phyloP scores from a whole-genome alignment of 1,140 invertebrate species.

The Oreohelix idahoensis region DNA sequence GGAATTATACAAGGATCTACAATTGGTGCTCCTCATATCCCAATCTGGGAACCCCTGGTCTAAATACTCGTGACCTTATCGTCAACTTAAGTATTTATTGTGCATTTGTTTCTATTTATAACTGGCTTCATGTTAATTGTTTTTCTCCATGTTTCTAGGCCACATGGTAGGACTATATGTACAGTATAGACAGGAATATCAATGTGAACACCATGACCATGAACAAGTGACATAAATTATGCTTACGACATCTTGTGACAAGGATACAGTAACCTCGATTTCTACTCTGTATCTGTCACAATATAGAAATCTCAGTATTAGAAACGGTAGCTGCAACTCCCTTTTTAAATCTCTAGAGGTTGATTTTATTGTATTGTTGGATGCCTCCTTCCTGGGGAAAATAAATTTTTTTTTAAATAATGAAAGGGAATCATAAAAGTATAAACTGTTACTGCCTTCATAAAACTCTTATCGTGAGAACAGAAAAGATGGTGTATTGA shows the following conservation, averaged over 20 bases:
- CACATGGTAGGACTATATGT: no score
- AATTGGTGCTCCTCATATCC: no score
- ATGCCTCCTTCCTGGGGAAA: neutral
- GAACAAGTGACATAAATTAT: neutral
- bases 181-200: neutral
- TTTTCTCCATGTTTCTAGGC: no score
- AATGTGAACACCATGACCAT: no score
- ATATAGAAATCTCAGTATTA: neutral
- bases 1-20: no score
- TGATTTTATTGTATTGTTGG: neutral
- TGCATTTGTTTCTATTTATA: no score
- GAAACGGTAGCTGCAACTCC: neutral
- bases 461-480: neutral
- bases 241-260: slow-evolving; percentile 5
- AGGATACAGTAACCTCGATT: neutral
- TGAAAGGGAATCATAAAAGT: neutral
- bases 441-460: neutral
- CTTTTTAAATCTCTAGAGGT: neutral
- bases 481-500: no score
- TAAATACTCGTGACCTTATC: no score
- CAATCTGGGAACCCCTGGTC: no score
- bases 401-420: no score
- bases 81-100: no score
- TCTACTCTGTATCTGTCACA: neutral
- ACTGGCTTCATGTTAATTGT: no score